These are phyloP conservation scores for Phoeniculus purpureus DNA, from an alignment of 2,797 vertebrate genomes.

Conservation along the genomic window DNA sequence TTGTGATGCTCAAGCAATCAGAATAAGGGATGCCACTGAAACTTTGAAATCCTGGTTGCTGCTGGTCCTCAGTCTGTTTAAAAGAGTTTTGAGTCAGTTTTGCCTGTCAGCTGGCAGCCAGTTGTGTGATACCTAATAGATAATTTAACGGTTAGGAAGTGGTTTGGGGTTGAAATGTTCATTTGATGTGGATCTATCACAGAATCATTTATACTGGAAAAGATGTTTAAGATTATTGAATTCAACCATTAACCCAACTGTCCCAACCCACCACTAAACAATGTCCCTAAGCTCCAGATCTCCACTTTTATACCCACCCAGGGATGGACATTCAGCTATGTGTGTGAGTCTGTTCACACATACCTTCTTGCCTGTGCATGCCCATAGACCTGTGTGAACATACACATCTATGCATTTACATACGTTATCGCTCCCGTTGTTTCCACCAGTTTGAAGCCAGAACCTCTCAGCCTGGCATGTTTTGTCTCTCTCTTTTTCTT, in stretches of 20 bases:
- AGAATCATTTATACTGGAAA: too few relatives aligned
- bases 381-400: accelerated
- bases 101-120: neutral
- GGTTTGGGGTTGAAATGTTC: neutral
- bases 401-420: accelerated
- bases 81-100: neutral
- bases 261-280: too few relatives aligned
- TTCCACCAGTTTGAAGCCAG: neutral
- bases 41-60: neutral
- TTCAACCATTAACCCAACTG: too few relatives aligned
- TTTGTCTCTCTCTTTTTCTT: neutral
- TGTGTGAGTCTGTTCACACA: neutral
- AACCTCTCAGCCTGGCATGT: neutral
- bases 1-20: neutral
- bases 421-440: accelerated
- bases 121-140: neutral
- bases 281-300: too few relatives aligned
- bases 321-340: too few relatives aligned
- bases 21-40: neutral
- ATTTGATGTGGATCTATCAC: neutral
- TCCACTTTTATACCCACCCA: too few relatives aligned
- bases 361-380: accelerated
- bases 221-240: too few relatives aligned
- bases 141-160: neutral
- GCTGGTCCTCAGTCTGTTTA: accelerated